These are phyloP conservation scores for Ethmia dodecea DNA, from an alignment of 2,888 invertebrate genomes.

Conservation along the genomic window DNA sequence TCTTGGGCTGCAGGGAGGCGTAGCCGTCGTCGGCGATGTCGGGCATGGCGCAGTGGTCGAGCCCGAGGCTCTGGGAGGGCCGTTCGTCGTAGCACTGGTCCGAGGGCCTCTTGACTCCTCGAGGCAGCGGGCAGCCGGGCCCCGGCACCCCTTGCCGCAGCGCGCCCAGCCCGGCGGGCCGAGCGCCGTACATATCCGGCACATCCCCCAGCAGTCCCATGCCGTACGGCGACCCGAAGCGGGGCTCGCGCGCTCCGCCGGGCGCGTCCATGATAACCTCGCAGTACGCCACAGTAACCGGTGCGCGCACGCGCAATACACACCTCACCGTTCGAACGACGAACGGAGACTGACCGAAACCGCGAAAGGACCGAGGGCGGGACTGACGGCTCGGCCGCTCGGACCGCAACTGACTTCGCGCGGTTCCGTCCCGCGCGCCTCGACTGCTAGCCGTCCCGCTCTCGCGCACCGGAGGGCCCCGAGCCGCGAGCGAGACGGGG, in stretches of 20 bases:
- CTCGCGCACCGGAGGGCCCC: constrained; percentile 27
- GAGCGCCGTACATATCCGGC: constrained; percentile 85
- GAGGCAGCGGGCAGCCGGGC: constrained; percentile 78
- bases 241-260: constrained; percentile 92
- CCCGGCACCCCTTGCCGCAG: constrained; percentile 78
- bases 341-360: constrained; percentile 76
- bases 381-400: constrained; percentile 78
- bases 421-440: constrained; percentile 60
- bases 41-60: constrained; percentile 79
- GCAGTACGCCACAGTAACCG: constrained; percentile 79
- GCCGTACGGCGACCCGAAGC: constrained; percentile 91
- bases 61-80: constrained; percentile 65
- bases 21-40: constrained; percentile 89
- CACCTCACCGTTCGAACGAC: constrained; percentile 72
- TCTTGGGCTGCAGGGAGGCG: constrained; percentile 87
- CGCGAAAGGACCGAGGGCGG: constrained; percentile 73
- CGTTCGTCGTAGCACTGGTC: constrained; percentile 90
- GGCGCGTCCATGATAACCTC: constrained; percentile 90
- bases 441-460: constrained; percentile 64
- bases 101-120: constrained; percentile 81
- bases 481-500: constrained; percentile 47
- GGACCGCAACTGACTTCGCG: constrained; percentile 77
- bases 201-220: constrained; percentile 90
- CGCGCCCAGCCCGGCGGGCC: constrained; percentile 77
- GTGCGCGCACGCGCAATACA: constrained; percentile 70